Base-by-base conservation (phyloP, 2,888 invertebrate species). In the Caenorhabditis japonica region DNA sequence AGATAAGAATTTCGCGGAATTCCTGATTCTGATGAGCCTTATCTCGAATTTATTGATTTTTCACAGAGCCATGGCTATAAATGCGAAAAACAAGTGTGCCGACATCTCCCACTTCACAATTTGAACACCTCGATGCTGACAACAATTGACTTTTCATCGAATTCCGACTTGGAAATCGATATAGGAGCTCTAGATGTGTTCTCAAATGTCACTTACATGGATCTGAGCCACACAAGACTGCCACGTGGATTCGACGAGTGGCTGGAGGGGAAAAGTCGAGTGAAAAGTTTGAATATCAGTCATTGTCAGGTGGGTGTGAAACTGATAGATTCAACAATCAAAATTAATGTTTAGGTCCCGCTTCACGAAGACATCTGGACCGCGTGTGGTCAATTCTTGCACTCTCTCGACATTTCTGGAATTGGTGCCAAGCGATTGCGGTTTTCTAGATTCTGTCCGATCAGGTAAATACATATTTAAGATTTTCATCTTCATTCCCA, bases 361-460 rank as follows among this genome's bases (percentile, higher is more conserved):
- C 52, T 75, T 4, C 52, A 69, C n/a, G 68, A 70, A 36, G 70
- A 75, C 58, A 60, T 66, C 4, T 84, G 84, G 84, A 60, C 64
- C 4, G 53, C 70, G 21, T 84, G 84, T 53, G 77, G 79, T 4
- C 61, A 76, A 38, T 44, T 66, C 30, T 53, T 84, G 21, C 82
- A 83, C 38, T 80, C 80, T 58, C 52, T 85, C 27, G 85, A 85
- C 53, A 78, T 85, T 5, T 80, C 80, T 8, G 77, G 70, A 34
- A 77, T 82, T 33, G 73, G 75, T 15, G 36, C 74, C 17, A 75
- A 74, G n/a, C 53, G 53, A 8, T 17, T 83, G 7, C 46, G 69
- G n/a, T 39, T 83, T 23, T 58, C 59, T 13, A 62, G 77, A 21
- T 73, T 76, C 25, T 79, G 79, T 55, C 71, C 71, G 12, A 49